Base-by-base conservation (phyloP, 2,888 invertebrate species). In the Pachliopta kotzebuea region DNA sequence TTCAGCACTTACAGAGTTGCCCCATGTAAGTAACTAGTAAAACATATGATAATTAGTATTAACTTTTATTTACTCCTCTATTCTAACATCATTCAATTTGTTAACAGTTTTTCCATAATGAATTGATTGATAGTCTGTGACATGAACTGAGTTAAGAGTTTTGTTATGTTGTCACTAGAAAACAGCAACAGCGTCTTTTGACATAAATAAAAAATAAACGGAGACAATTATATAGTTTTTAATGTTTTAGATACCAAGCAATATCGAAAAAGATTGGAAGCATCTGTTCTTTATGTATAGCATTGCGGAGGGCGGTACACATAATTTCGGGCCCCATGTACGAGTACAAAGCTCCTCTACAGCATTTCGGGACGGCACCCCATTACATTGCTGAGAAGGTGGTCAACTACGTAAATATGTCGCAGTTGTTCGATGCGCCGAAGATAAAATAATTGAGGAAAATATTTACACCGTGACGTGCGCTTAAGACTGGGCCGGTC, bases 301-400 rank as follows among this genome's bases (percentile, higher is more conserved):
- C 76, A 0, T 74, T 86, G 2, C 78, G 80, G 0, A 73, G 76
- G 9, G 84, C 88, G 0, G 81, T 84, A 0, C 73, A 78, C 1
- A 71, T 73, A 0, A 75, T 88, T 7, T 70, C 77, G 0, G 67
- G 72, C 0, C 68, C 78, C 0, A 52, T 63, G 0, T 85, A 79
- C 64, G 81, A 86, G 21, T 89, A 85, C 61, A 84, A 79, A 55
- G 73, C 79, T 0, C 81, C 81, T 0, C 63, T 83, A 14, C 79
- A 84, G 24, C 77, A 78, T 3, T 88, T 82, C 54, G 77, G 79
- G 0, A 56, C 50, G 1, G 73, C 77, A 0, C 86, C 88, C 0
- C 65, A 73, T 4, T 76, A 70, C 64, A 78, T 85, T 0, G 83
- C 84, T 0, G 81, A 84, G 62, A 81, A 68, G 60, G 71, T 87